A percentile compares a stretch with the other conserved stretches of the same genome.
phyloP scores from a whole-genome alignment of 1,140 invertebrate species.

The Drosophila tani region DNA sequence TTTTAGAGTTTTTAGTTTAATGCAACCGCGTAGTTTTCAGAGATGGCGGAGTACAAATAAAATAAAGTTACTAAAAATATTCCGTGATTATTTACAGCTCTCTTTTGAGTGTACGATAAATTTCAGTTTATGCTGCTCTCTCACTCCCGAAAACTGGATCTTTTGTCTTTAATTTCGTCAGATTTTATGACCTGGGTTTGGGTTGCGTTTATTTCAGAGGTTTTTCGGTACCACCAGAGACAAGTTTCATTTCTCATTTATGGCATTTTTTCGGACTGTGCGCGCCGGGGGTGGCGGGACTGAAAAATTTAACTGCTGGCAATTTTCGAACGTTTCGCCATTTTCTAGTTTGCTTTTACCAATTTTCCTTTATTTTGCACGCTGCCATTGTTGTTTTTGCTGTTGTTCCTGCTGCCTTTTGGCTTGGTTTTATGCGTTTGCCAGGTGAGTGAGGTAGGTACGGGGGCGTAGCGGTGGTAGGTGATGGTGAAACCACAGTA shows the following conservation, averaged over 20 bases:
- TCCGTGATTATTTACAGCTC: neutral
- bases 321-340: constrained; percentile 75
- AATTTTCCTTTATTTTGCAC: constrained; percentile 45
- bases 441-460: constrained; percentile 41
- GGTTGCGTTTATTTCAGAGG: neutral
- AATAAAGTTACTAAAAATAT: constrained; percentile 16
- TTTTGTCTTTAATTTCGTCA: constrained; percentile 28
- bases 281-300: neutral
- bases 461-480: neutral
- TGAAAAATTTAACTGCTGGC: constrained; percentile 73
- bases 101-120: constrained; percentile 12
- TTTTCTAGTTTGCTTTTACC: constrained; percentile 64
- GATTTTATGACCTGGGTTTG: constrained; percentile 43
- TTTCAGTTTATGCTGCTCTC: constrained; percentile 14
- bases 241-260: constrained; percentile 83
- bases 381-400: constrained; percentile 29
- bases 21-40: neutral
- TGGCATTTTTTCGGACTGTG: constrained; percentile 31
- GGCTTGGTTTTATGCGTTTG: constrained; percentile 64
- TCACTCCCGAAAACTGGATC: neutral
- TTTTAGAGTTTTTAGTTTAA: no score
- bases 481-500: constrained; percentile 36
- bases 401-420: constrained; percentile 46
- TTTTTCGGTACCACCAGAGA: constrained; percentile 45
- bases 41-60: no score